Evolutionary conservation across 2,888 invertebrate species (phyloP).

Genomic region (Hylaea fasciaria): DNA sequence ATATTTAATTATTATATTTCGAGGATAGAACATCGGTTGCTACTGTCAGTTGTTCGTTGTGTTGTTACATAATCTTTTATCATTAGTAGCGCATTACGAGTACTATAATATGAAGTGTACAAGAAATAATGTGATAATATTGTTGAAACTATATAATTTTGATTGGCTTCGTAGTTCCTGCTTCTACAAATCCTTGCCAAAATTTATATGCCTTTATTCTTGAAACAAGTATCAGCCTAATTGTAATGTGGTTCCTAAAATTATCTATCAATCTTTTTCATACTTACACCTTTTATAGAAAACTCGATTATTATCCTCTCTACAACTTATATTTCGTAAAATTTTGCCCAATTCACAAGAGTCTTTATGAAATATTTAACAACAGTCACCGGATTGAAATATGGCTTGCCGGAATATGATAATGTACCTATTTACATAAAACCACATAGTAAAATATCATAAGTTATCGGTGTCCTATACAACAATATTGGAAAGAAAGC

Average conservation of each 20-base stretch:
- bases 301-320: no score
- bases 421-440: not conserved
- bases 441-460: not conserved
- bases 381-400: constrained; percentile 5
- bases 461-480: no score
- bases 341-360: constrained; percentile 2
- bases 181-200: constrained; percentile 4
- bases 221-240: constrained; percentile 4
- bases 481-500: no score
- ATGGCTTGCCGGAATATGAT: not conserved
- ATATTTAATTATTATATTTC: no score
- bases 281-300: not conserved
- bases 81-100: no score
- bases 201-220: not conserved
- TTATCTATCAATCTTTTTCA: not conserved
- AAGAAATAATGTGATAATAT: no score
- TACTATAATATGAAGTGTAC: no score
- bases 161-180: no score
- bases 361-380: constrained; percentile 6
- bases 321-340: not conserved
- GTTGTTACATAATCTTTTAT: no score
- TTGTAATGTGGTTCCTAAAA: constrained; percentile 1
- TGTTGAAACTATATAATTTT: no score
- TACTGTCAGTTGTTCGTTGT: no score
- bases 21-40: no score